Evolutionary conservation across 2,113 vertebrate genomes (phyloP).

Genomic region (Papio anubis): DNA sequence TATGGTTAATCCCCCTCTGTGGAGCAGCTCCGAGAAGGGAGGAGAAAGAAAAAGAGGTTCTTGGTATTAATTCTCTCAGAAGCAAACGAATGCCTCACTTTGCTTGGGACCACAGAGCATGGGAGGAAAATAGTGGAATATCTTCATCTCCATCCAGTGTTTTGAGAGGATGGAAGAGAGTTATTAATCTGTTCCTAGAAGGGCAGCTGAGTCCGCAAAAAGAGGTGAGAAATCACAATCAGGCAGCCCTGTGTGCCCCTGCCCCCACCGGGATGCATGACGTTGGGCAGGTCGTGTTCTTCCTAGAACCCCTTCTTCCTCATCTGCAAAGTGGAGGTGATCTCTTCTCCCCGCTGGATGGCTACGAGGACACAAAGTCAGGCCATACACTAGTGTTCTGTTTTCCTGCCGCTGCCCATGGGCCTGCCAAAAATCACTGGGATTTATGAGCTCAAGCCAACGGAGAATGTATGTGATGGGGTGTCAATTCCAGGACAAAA

Average conservation of each 20-base stretch:
- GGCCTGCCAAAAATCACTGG: neutral
- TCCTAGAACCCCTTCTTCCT: neutral
- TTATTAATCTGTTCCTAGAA: neutral
- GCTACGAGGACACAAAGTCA: neutral
- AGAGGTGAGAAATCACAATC: neutral
- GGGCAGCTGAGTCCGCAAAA: neutral
- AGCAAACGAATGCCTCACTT: neutral
- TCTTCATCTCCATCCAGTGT: neutral
- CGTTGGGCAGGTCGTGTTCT: neutral
- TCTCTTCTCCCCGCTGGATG: neutral
- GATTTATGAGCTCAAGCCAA: neutral
- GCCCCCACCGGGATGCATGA: no score
- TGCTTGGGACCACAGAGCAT: neutral
- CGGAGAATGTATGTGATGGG: accelerated
- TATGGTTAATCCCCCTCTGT: neutral
- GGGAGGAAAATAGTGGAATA: accelerated
- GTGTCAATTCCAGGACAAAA: accelerated
- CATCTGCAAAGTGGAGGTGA: neutral
- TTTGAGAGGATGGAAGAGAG: no score
- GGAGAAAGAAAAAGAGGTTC: neutral
- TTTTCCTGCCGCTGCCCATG: accelerated
- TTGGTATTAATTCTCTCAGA: neutral
- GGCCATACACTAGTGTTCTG: accelerated
- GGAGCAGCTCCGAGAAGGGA: neutral
- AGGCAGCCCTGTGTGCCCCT: neutral